Evolutionary conservation across 2,797 vertebrate genomes (phyloP).

Genomic region (Hipposideros larvatus): DNA sequence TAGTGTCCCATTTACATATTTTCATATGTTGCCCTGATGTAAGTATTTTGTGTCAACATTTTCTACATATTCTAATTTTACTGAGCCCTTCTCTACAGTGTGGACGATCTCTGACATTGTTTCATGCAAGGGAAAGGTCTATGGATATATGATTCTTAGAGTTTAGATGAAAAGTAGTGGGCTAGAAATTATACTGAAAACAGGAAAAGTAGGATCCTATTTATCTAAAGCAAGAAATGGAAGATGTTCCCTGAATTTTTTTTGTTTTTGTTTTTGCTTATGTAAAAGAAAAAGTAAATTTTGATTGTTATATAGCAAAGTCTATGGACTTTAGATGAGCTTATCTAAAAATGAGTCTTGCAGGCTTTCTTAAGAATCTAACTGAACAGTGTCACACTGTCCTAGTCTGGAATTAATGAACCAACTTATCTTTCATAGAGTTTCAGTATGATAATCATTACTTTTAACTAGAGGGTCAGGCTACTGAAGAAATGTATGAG

Average conservation of each 20-base stretch:
- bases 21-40: neutral
- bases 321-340: neutral
- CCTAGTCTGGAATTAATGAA: slow-evolving; percentile 1
- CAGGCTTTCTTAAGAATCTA: neutral
- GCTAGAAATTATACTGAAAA: neutral
- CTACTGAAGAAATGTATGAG: neutral
- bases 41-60: neutral
- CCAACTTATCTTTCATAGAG: neutral
- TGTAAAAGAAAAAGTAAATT: neutral
- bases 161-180: neutral
- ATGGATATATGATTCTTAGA: neutral
- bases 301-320: neutral
- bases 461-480: neutral
- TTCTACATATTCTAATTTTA: neutral
- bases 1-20: neutral
- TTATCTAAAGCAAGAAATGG: slow-evolving; percentile 1
- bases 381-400: neutral
- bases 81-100: neutral
- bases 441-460: neutral
- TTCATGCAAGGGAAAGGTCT: neutral
- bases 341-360: slow-evolving; percentile 22
- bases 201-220: neutral
- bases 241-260: neutral
- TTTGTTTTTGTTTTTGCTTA: neutral
- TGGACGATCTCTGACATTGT: neutral